Conservation (phyloP, 2,113 vertebrate genomes). For the Elaphurus davidianus region DNA sequence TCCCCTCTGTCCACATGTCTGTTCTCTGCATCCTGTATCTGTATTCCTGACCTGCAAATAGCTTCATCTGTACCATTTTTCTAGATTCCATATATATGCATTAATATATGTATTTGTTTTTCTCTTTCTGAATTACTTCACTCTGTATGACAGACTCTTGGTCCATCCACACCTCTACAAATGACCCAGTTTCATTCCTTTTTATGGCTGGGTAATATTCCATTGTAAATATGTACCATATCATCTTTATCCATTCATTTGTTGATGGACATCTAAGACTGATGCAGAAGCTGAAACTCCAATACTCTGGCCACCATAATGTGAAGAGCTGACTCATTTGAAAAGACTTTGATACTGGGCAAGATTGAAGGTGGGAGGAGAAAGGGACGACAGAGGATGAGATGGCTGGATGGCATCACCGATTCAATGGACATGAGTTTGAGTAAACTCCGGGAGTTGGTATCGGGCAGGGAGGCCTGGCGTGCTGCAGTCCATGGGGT, state of each 20-base stretch:
- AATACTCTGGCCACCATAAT: not conserved
- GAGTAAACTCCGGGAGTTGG: not conserved
- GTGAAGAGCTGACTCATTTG: not conserved
- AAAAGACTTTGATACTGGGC: not conserved
- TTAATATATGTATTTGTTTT: not conserved
- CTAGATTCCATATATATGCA: not conserved
- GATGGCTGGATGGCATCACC: not conserved
- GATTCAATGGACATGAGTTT: not conserved
- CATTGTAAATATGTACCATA: not conserved
- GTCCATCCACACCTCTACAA: not conserved
- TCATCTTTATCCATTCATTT: not conserved
- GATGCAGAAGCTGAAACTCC: not conserved
- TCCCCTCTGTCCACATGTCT: not conserved
- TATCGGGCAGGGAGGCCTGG: not conserved
- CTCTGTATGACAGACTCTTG: not conserved
- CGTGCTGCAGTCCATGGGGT: not conserved
- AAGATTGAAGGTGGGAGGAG: not conserved
- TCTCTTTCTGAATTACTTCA: not conserved
- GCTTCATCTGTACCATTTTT: not conserved
- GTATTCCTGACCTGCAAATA: not conserved
- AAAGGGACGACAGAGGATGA: not conserved
- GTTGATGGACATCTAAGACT: not conserved
- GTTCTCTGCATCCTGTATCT: not conserved
- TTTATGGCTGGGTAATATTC: not conserved
- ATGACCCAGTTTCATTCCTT: not conserved